Conservation (phyloP, 2,113 vertebrate species). For the Prolemur simus region DNA sequence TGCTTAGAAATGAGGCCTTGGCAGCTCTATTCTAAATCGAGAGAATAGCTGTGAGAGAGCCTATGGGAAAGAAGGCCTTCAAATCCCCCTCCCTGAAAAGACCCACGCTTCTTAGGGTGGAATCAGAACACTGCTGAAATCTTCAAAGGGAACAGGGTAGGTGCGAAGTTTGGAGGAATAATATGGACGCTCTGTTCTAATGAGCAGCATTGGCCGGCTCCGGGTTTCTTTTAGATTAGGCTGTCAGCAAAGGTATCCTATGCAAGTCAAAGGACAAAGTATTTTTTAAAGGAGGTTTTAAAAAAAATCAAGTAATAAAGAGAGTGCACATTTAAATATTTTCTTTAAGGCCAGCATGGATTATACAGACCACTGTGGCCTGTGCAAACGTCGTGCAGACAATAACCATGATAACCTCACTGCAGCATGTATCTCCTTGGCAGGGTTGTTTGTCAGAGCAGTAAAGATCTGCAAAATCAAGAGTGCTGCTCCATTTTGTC, state of each 20-base stretch:
- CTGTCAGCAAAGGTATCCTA: background rate
- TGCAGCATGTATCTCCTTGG: background rate
- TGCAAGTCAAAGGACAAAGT: background rate
- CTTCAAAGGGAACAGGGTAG: background rate
- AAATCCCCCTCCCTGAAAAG: background rate
- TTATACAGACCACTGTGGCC: background rate
- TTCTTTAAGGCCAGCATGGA: background rate
- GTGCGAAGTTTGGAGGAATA: background rate
- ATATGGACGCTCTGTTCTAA: background rate
- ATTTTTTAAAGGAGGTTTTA: background rate
- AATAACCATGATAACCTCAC: background rate
- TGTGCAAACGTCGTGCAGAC: background rate
- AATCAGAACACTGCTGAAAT: background rate
- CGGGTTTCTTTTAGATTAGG: background rate
- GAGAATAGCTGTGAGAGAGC: background rate
- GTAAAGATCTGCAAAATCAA: background rate
- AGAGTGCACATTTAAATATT: background rate
- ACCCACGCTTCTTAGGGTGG: too few relatives aligned
- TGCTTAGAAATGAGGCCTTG: background rate
- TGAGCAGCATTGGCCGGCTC: background rate
- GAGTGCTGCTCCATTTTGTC: fast-evolving
- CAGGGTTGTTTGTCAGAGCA: background rate
- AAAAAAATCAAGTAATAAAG: background rate
- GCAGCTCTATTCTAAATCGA: background rate
- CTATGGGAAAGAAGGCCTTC: background rate